These are phyloP conservation scores for Scylla paramamosain DNA, from an alignment of 1,140 invertebrate species.

Conservation along the genomic window DNA sequence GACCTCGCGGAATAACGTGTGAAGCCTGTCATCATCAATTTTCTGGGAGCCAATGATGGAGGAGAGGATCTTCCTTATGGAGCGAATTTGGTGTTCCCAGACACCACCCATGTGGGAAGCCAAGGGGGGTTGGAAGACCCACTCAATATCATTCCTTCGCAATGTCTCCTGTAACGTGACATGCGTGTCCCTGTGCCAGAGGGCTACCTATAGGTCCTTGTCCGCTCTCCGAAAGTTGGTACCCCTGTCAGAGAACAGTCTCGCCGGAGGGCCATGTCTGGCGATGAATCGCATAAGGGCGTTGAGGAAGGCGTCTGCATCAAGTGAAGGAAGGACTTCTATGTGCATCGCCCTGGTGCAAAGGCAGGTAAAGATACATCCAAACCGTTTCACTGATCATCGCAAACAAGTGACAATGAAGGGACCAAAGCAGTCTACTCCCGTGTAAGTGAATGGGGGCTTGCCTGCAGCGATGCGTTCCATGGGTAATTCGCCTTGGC, in stretches of 20 bases:
- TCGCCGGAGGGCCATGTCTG: slow-evolving; percentile 64
- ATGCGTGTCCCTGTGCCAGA: slow-evolving; percentile 23
- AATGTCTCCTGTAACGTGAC: not conserved
- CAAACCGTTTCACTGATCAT: slow-evolving; percentile 76
- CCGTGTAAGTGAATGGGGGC: slow-evolving; percentile 77
- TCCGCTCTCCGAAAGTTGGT: slow-evolving; percentile 78
- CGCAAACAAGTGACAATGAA: slow-evolving; percentile 73
- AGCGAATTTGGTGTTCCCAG: slow-evolving; percentile 39
- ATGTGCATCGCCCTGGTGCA: slow-evolving; percentile 77
- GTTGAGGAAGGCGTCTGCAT: slow-evolving; percentile 67
- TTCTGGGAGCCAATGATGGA: slow-evolving; percentile 13
- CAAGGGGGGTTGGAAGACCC: slow-evolving; percentile 34
- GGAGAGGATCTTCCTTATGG: not conserved
- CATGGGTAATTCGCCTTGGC: slow-evolving; percentile 60
- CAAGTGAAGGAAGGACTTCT: slow-evolving; percentile 68
- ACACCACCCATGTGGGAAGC: slow-evolving; percentile 45
- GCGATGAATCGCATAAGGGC: slow-evolving; percentile 72
- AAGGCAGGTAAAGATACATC: slow-evolving; percentile 78
- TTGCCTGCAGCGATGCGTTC: slow-evolving; percentile 52
- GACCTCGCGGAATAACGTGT: slow-evolving; percentile 40
- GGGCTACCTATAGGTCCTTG: slow-evolving; percentile 75
- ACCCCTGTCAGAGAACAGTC: slow-evolving; percentile 77
- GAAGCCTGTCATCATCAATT: slow-evolving; percentile 6
- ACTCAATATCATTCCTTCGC: not conserved
- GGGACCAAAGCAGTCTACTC: slow-evolving; percentile 78